Base-by-base conservation (phyloP, 2,888 invertebrate species). In the Ophion ventricosus region DNA sequence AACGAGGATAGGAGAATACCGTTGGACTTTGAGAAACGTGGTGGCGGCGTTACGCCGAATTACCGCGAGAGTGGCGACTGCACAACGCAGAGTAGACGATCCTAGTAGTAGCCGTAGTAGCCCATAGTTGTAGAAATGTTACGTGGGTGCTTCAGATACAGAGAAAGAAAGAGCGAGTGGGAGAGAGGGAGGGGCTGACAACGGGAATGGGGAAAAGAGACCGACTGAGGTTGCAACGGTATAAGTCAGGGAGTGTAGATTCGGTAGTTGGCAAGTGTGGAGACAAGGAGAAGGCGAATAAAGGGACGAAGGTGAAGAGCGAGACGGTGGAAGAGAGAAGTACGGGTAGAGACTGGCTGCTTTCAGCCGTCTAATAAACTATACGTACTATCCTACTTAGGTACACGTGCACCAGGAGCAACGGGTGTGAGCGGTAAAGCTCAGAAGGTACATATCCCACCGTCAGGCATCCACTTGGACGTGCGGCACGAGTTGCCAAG, bases 321-420 rank as follows among this genome's bases (percentile, higher is more conserved):
- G 87, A 87, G 86, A 87, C 82, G 74, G 63, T 25, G 76, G 54
- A 61, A 26, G 49, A 70, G 76, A 54, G 54, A 61, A 59, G 66
- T 59, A 63, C 17, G 64, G 75, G 72, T 76, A 20, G 59, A n/a
- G n/a, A n/a, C 80, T 81, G 61, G 74, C 73, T 83, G 87, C 86
- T 88, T 85, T 86, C 78, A 84, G 81, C 74, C 77, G 80, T 87
- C 88, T 86, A 87, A 87, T 88, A 87, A 88, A 88, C 86, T 86
- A 86, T 82, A 86, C 82, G 82, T 85, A 87, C 81, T 69, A 83
- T 82, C 85, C 80, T 23, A 86, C 86, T 85, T 85, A 80, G 74
- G 69, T 85, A 84, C 85, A 85, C 86, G 86, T 88, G 87, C 83
- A 85, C 78, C 84, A 83, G 54, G n/a, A 57, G 63, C 40, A 70